Conservation (phyloP, 2,888 invertebrate species). For the Leptogaster cylindrica region DNA sequence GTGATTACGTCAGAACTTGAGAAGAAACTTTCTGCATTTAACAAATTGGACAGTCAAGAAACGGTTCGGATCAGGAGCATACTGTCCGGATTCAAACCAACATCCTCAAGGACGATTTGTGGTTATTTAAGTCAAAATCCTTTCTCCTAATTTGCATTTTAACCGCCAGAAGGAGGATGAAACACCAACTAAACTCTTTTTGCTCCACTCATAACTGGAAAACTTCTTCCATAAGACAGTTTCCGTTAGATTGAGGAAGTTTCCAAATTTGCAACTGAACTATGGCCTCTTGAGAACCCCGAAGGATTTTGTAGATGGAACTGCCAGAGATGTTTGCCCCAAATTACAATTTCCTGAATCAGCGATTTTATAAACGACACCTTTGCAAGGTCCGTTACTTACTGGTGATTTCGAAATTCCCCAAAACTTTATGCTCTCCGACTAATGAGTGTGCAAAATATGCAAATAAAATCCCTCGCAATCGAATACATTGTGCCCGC, state of each 20-base stretch:
- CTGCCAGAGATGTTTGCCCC: too few species aligned
- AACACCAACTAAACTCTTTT: background rate
- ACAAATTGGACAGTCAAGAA: slow-evolving; percentile 6
- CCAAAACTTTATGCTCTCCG: background rate
- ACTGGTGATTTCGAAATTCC: slow-evolving; percentile 1
- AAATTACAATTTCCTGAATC: too few species aligned
- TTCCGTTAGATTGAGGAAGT: too few species aligned
- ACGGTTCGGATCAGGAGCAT: slow-evolving; percentile 15
- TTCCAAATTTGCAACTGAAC: too few species aligned
- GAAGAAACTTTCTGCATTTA: slow-evolving; percentile 18
- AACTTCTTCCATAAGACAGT: slow-evolving; percentile 17
- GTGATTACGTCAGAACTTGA: too few species aligned
- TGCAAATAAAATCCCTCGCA: slow-evolving; percentile 31
- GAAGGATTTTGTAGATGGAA: too few species aligned
- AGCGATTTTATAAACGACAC: too few species aligned
- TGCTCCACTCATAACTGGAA: slow-evolving; percentile 11
- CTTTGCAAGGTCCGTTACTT: background rate
- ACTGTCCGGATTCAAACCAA: slow-evolving; percentile 32
- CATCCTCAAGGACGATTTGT: slow-evolving; percentile 29
- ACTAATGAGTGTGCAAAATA: slow-evolving; percentile 28
- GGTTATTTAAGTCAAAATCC: slow-evolving; percentile 25
- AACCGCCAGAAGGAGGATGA: background rate
- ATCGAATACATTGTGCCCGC: slow-evolving; percentile 14
- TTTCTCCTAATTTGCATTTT: slow-evolving; percentile 34
- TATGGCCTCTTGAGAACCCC: too few species aligned